Evolutionary conservation across 2,797 vertebrate genomes (phyloP), one percentile per base, ranked within the genome.

Genomic region (Clarias pachynema): DNA sequence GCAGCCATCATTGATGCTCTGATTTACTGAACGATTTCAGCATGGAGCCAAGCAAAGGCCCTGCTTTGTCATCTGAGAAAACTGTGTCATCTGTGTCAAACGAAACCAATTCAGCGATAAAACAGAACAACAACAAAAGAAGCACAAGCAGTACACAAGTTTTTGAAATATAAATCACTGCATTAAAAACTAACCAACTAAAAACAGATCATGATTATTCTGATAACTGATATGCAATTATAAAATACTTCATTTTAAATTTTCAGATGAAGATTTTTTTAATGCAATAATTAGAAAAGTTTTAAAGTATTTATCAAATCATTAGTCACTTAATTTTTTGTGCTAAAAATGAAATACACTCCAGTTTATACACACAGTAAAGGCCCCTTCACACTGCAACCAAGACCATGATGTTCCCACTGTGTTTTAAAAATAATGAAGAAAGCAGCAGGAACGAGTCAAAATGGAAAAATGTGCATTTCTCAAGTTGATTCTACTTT

Each of bases 41-140:
- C 29, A 62, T 29, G 9, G 56, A 37, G 31, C 20, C 26, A 77
- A 49, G 70, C 5, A 16, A 73, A 77, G 9, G 53, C 2, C 18
- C 20, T 29, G 22, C 31, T n/a, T 0, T 24, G 53, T 31, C 29
- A 3, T 63, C 49, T 89, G 85, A 79, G 78, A 57, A 77, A 77
- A 80, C 75, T 73, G 84, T 89, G 84, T 89, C 79, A 60, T 77
- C 29, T 89, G 53, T 66, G 86, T 88, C 91, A 81, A 88, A 89
- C 74, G 85, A 82, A 80, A 56, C 37, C 37, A 68, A 75, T 92
- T 88, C 88, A 91, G 81, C 78, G 59, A 22, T 65, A 53, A 56
- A 84, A 69, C 82, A 75, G 40, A 37, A 70, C 68, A 40, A 10
- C 22, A 40, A 29, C 49, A 57, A 0, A 8, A 77, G 74, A 73